Evolutionary conservation across 2,888 invertebrate genomes (phyloP), one percentile per base, ranked within the genome.

Genomic region (Acronicta aceris): DNA sequence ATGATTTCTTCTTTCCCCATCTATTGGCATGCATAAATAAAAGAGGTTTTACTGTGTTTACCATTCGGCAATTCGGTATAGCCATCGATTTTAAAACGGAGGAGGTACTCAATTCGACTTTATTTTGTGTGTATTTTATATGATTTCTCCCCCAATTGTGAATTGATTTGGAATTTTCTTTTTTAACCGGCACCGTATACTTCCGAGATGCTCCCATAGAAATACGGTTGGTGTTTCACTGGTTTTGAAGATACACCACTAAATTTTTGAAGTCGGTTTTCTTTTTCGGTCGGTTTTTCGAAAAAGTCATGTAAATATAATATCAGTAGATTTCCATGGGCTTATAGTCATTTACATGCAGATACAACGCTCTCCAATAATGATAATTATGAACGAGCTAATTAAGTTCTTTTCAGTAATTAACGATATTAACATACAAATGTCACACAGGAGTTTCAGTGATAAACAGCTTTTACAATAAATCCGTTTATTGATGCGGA

Each of bases 1-100:
- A 84, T 83, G 81, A 9, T 65, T 74, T 75, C 66, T 70, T 69
- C 78, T 72, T 2, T 4, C 75, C 61, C 68, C 78, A 69, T 74
- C 67, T 74, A 82, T 79, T 72, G 73, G 66, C 65, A 77, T 65
- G 1, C 10, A 45, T 67, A 69, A 63, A 66, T 63, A 43, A 64
- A 67, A 64, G 58, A 58, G 51, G 36, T 65, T 52, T 48, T 47
- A 58, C 69, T 63, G 57, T 59, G 52, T 59, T 65, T 56, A 55
- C 40, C 45, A 59, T 61, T 59, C 56, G 62, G 30, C 40, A 25
- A 67, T 45, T 38, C 21, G 25, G 36, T 52, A 40, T 40, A 59
- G 13, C 48, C 47, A 30, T 8, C 21, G 54, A 69, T 63, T 41
- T 47, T 63, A 45, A 50, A 50, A 30, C 30, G 3, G 27, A 30